phyloP scores from a whole-genome alignment of 2,888 invertebrate genomes.

The Neocrepidodera transversa region DNA sequence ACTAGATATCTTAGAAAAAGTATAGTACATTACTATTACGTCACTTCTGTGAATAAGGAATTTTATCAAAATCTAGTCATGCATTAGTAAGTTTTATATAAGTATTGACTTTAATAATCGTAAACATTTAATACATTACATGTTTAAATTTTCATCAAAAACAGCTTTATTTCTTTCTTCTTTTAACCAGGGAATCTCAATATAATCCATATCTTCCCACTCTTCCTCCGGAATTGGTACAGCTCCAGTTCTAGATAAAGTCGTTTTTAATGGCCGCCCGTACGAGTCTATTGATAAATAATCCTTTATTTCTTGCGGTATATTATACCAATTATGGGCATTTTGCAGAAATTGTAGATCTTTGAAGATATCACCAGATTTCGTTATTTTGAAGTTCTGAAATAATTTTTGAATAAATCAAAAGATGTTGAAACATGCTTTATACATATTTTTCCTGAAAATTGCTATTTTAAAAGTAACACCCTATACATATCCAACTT shows the following conservation, averaged over 20 bases:
- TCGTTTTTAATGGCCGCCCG: constrained; percentile 68
- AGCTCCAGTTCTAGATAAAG: constrained; percentile 63
- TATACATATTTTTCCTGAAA: too few species aligned
- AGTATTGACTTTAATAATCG: too few species aligned
- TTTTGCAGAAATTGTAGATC: constrained; percentile 71
- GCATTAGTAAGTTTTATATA: too few species aligned
- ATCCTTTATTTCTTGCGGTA: constrained; percentile 63
- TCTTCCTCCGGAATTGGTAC: constrained; percentile 65
- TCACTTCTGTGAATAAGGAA: too few species aligned
- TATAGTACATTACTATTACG: too few species aligned
- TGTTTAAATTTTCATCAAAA: background rate
- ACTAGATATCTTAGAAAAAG: too few species aligned
- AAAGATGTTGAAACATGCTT: too few species aligned
- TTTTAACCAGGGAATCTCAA: constrained; percentile 62
- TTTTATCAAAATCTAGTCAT: too few species aligned
- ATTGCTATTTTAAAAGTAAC: too few species aligned
- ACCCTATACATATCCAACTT: too few species aligned
- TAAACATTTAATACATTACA: too few species aligned
- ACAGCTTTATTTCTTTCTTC: background rate
- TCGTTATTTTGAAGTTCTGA: constrained; percentile 69
- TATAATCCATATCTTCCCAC: constrained; percentile 74
- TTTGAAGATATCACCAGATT: constrained; percentile 61
- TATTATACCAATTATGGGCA: constrained; percentile 63
- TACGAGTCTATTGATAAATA: constrained; percentile 69
- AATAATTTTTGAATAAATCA: constrained; percentile 39